Evolutionary conservation across 2,797 vertebrate genomes (phyloP).

Genomic region (Acanthurus tractus): DNA sequence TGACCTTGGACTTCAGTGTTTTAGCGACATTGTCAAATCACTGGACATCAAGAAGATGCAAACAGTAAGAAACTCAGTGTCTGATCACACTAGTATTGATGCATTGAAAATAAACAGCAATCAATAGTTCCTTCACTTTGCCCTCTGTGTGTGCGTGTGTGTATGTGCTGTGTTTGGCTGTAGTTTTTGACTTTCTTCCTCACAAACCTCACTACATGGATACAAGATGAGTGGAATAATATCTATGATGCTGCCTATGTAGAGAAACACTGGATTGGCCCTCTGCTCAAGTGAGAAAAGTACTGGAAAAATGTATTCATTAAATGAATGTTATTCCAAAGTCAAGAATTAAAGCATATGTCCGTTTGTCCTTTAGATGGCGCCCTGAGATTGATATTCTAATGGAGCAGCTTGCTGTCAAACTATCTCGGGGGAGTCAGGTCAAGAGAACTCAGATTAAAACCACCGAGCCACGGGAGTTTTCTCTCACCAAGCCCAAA

Average conservation of each 20-base stretch:
- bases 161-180: slow-evolving; percentile 32
- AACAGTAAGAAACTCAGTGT: slow-evolving; percentile 81
- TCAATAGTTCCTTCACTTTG: background rate
- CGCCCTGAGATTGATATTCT: slow-evolving; percentile 87
- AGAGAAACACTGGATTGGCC: slow-evolving; percentile 87
- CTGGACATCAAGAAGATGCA: slow-evolving; percentile 88
- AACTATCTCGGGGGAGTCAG: slow-evolving; percentile 42
- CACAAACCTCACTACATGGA: slow-evolving; percentile 89
- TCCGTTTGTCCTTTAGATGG: slow-evolving; percentile 85
- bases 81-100: background rate
- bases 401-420: slow-evolving; percentile 81
- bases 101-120: slow-evolving; percentile 6
- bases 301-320: background rate
- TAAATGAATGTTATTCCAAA: background rate
- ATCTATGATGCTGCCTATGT: slow-evolving; percentile 89
- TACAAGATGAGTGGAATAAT: slow-evolving; percentile 91
- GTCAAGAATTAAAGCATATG: background rate
- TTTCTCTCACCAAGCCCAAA: slow-evolving; percentile 88
- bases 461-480: slow-evolving; percentile 88
- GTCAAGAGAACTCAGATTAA: slow-evolving; percentile 71
- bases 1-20: slow-evolving; percentile 88
- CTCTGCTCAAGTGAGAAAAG: slow-evolving; percentile 88
- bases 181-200: slow-evolving; percentile 96
- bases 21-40: slow-evolving; percentile 88
- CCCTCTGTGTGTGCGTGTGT: no score